These are phyloP conservation scores for Synanceia verrucosa DNA, from an alignment of 2,797 vertebrate species.

Conservation along the genomic window DNA sequence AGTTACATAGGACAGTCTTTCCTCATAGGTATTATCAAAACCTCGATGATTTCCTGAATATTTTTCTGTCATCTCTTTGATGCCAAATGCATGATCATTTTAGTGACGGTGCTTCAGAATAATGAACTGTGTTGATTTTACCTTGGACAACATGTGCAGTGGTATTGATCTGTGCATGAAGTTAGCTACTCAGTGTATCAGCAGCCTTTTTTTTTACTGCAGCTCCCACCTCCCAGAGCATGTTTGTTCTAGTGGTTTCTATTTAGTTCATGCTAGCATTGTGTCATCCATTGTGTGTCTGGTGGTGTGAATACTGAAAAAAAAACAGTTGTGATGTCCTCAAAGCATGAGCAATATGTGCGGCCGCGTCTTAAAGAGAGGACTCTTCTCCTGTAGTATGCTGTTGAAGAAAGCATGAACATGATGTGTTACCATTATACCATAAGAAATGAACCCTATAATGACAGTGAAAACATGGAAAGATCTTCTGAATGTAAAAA, in stretches of 20 bases:
- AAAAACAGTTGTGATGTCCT: constrained; percentile 41
- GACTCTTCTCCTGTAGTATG: constrained; percentile 38
- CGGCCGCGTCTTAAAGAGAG: constrained; percentile 32
- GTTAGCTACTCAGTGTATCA: constrained; percentile 45
- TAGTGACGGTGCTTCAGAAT: constrained; percentile 52
- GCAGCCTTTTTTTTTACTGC: constrained; percentile 33
- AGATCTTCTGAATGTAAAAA: constrained; percentile 71
- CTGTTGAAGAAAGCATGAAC: constrained; percentile 71
- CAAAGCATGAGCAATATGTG: constrained; percentile 79
- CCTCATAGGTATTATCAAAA: constrained; percentile 2
- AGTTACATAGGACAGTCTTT: background rate
- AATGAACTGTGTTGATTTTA: constrained; percentile 40
- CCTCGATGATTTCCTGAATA: constrained; percentile 7
- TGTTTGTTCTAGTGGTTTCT: constrained; percentile 67
- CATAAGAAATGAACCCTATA: constrained; percentile 30
- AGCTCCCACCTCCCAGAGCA: constrained; percentile 39
- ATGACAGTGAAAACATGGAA: constrained; percentile 40
- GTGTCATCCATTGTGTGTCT: constrained; percentile 52
- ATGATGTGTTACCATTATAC: constrained; percentile 36
- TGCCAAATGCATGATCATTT: constrained; percentile 65
- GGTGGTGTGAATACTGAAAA: constrained; percentile 48
- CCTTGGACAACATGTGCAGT: constrained; percentile 39
- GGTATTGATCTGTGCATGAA: constrained; percentile 71
- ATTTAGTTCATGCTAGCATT: constrained; percentile 48
- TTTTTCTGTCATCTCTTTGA: constrained; percentile 23